Conservation (phyloP, 2,888 invertebrate species). For the Dicranocentrus wangi region DNA sequence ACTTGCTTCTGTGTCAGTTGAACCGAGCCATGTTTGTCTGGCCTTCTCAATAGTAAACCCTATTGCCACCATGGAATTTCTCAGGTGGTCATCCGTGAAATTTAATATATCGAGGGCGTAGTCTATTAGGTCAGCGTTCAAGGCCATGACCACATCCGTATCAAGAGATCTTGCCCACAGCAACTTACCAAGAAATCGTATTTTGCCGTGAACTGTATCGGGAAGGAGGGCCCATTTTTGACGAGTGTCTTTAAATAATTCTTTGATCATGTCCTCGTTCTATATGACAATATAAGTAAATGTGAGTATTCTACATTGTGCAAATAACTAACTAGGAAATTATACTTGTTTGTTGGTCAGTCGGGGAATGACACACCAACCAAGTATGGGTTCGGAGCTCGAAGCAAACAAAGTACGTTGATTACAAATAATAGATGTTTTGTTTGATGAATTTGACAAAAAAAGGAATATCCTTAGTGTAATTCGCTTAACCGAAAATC, state of each 20-base stretch:
- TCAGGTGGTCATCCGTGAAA: slow-evolving; percentile 46
- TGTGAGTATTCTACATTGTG: too few species aligned
- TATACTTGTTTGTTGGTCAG: too few species aligned
- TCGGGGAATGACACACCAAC: too few species aligned
- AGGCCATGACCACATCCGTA: slow-evolving; percentile 1
- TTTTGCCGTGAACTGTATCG: not conserved
- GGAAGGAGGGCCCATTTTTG: not conserved
- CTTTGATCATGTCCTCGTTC: not conserved
- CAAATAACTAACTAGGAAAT: too few species aligned
- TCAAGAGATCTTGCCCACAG: not conserved
- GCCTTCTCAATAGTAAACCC: slow-evolving; percentile 6
- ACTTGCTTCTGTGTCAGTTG: not conserved
- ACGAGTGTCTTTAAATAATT: not conserved
- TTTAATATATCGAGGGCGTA: not conserved
- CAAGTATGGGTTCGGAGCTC: too few species aligned
- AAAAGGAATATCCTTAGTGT: too few species aligned
- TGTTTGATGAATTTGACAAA: too few species aligned
- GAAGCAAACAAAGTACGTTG: too few species aligned
- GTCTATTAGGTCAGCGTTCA: not conserved
- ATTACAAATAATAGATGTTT: too few species aligned
- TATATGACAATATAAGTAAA: not conserved
- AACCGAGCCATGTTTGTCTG: slow-evolving; percentile 18
- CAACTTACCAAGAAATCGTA: not conserved
- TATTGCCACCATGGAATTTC: slow-evolving; percentile 6
- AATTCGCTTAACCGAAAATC: too few species aligned